These are phyloP conservation scores for Lutjanus argentimaculatus DNA, from an alignment of 2,797 vertebrate species.

Conservation along the genomic window DNA sequence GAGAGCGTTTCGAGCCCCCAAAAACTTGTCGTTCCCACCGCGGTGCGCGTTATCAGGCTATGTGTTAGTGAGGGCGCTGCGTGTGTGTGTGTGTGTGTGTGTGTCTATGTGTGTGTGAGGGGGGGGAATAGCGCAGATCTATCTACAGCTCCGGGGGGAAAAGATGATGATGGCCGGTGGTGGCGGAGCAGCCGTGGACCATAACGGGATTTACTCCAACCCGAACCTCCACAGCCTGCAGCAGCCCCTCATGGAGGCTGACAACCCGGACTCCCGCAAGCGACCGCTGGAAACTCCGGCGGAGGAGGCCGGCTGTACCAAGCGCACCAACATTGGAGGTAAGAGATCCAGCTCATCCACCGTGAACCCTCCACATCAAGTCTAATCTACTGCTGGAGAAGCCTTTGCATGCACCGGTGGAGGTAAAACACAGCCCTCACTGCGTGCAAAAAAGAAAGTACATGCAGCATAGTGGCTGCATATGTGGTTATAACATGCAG, in stretches of 20 bases:
- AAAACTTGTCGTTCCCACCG: slow-evolving; percentile 68
- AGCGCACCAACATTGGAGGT: slow-evolving; percentile 93
- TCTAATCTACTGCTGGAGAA: slow-evolving; percentile 15
- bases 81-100: slow-evolving; percentile 39
- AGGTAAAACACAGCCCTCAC: neutral
- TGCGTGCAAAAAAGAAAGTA: slow-evolving; percentile 4
- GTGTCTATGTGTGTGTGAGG: slow-evolving; percentile 21
- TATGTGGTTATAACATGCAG: slow-evolving; percentile 24
- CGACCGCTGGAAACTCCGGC: slow-evolving; percentile 92
- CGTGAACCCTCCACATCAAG: slow-evolving; percentile 33
- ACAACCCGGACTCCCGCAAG: slow-evolving; percentile 91
- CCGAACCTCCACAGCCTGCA: slow-evolving; percentile 84
- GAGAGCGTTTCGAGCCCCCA: slow-evolving; percentile 40
- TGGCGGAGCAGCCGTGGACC: slow-evolving; percentile 86
- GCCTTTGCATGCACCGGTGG: neutral
- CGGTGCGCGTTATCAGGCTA: slow-evolving; percentile 56
- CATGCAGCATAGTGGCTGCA: slow-evolving; percentile 16
- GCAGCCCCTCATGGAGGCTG: slow-evolving; percentile 89
- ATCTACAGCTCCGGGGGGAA: slow-evolving; percentile 70
- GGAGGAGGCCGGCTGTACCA: slow-evolving; percentile 91
- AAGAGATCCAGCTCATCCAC: slow-evolving; percentile 68
- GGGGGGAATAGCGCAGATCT: slow-evolving; percentile 66
- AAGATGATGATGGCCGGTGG: slow-evolving; percentile 91
- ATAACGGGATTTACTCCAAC: slow-evolving; percentile 89
- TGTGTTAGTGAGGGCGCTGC: slow-evolving; percentile 63